Base-by-base conservation (phyloP, 2,113 vertebrate genomes). In the Pluvialis apricaria region DNA sequence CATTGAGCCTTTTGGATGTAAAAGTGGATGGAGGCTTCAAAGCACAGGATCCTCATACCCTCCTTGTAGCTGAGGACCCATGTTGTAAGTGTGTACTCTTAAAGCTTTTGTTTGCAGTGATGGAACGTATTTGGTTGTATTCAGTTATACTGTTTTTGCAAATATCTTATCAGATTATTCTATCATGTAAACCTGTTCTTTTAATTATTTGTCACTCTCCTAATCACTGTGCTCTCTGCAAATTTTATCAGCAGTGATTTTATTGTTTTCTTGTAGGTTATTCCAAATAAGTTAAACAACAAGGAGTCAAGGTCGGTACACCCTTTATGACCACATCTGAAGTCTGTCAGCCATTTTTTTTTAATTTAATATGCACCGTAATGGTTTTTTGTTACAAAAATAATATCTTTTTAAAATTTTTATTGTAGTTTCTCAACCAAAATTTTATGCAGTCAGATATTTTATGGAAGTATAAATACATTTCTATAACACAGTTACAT, bases 31-130 rank as follows among this genome's bases (percentile, higher is more conserved):
- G 81, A 72, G 36, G 16, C 68, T 40, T 65, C 14, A 83, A 47
- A 73, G 77, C 54, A 66, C 32, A 88, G 47, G 15, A 38, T 69
- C 26, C 55, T 70, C 38, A 29, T 58, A 49, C 21, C 21, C 31
- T 70, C 3, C 47, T 52, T 62, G 73, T 40, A 71, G 36, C 25
- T 5, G 1, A 70, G 47, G 31, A 75, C 19, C 8, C 32, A 12
- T 0, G 0, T 75, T 54, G 0, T 6, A 49, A 66, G 22, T 31
- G 11, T 24, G 9, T 31, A 28, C 19, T 78, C 51, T 31, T 49
- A 58, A 62, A 70, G 62, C 19, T 94, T 75, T 84, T 75, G n/a
- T 88, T 77, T 0, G 0, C 49, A 65, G 31, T 22, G 24, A 21
- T 83, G 36, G 34, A 89, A 81, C 0, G 2, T 71, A 51, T 5